Base-by-base conservation (phyloP, 2,113 vertebrate species). In the Syrrhaptes paradoxus region DNA sequence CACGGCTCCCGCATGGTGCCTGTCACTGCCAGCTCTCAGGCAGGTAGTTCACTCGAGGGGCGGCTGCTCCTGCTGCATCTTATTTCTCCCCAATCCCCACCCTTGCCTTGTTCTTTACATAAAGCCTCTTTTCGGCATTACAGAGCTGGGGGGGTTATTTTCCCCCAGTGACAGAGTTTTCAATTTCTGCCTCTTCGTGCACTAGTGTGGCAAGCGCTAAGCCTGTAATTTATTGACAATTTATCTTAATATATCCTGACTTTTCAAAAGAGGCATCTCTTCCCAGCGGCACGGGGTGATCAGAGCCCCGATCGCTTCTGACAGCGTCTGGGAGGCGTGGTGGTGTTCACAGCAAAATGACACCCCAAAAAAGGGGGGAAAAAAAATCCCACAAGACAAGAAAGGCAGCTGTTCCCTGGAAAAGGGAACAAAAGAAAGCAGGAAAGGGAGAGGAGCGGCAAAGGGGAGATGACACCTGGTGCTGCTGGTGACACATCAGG, bases 211-310 rank as follows among this genome's bases (percentile, higher is more conserved):
- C 2, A 28, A 95, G 51, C 3, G 1, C 57, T 17, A n/a, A 75
- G 66, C n/a, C 63, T 91, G 38, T 38, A 89, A 91, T 82, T 89
- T 94, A 87, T 77, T 90, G 89, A 79, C 81, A 81, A 70, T 84
- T 85, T 76, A 51, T 75, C 89, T 89, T 96, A 88, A 92, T 77
- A 87, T 28, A 82, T 41, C 73, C 90, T 85, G 92, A 68, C 78
- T 96, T 86, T 82, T 63, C 82, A 92, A 93, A 93, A 89, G 74
- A 70, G 77, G 51, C 34, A 38, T 74, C 59, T 28, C 49, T 55
- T 81, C 73, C 77, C 80, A 55, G 58, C 15, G 28, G 85, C 29
- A 55, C 8, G 9, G 58, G 59, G 57, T 4, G 22, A 85, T 70
- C 49, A 45, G 85, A 51, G 46, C 31, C 61, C 71, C 19, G 2